Percentiles rank a stretch among this genome's conserved stretches.
These are phyloP conservation scores for Chroicocephalus ridibundus DNA, from an alignment of 2,113 vertebrate genomes.

Conservation along the genomic window DNA sequence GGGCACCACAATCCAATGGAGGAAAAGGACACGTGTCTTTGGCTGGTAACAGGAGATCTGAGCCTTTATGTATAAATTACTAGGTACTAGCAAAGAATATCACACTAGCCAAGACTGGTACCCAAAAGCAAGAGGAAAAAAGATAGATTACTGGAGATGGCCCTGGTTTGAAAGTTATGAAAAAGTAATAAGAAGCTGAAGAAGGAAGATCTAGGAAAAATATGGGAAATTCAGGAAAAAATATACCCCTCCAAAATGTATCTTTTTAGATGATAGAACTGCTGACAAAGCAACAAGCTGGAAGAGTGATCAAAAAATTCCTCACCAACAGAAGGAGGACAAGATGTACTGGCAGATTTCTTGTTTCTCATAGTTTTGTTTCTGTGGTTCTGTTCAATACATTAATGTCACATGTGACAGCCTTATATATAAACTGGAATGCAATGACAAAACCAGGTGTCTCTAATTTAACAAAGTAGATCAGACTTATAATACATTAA, in stretches of 20 bases:
- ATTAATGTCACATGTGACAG: not conserved
- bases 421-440: not conserved
- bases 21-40: not conserved
- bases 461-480: not conserved
- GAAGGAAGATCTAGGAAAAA: not conserved
- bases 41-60: not conserved
- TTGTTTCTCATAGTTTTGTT: not conserved
- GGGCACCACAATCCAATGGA: fast-evolving
- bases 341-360: not conserved
- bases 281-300: not conserved
- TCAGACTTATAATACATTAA: not conserved
- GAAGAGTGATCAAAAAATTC: not conserved
- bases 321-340: not conserved
- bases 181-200: not conserved
- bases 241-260: fast-evolving
- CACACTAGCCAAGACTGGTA: fast-evolving
- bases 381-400: not conserved
- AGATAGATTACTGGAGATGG: not conserved
- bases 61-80: not conserved
- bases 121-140: not conserved
- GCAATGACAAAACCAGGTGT: not conserved
- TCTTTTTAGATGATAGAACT: not conserved
- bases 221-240: not conserved
- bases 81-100: not conserved
- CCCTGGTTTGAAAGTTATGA: not conserved